These are phyloP conservation scores for Parapristionchus giblindavisi DNA, from an alignment of 2,888 invertebrate species.

Conservation along the genomic window DNA sequence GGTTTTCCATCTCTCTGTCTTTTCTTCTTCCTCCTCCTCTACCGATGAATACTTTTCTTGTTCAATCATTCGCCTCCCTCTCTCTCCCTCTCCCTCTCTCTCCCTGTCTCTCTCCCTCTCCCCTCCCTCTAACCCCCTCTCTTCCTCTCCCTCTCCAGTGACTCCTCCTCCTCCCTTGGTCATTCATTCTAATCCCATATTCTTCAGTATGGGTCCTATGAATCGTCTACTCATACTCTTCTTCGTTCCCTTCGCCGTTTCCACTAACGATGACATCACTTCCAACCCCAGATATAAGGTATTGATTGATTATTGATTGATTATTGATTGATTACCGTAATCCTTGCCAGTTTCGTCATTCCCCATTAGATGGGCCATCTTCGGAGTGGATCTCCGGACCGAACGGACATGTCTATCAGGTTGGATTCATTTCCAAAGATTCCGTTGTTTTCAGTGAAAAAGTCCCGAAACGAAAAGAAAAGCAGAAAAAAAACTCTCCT, in stretches of 20 bases:
- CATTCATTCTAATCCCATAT: too few relatives aligned
- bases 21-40: background rate
- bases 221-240: background rate
- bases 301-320: too few relatives aligned
- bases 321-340: too few relatives aligned
- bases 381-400: constrained; percentile 37
- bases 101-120: constrained; percentile 22
- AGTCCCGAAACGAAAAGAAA: background rate
- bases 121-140: constrained; percentile 25
- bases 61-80: background rate
- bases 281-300: too few relatives aligned
- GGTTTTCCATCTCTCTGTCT: constrained; percentile 12
- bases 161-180: background rate
- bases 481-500: too few relatives aligned
- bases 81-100: constrained; percentile 6
- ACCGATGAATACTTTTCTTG: too few relatives aligned
- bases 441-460: background rate
- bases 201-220: too few relatives aligned
- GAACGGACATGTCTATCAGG: constrained; percentile 45
- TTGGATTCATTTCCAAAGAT: too few relatives aligned
- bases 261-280: background rate
- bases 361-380: constrained; percentile 4
- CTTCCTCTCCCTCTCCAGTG: constrained; percentile 14
- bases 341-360: constrained; percentile 36
- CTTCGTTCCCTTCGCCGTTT: background rate